Evolutionary conservation across 2,113 vertebrate species (phyloP), one percentile per base, ranked within the genome.

Genomic region (Poecile atricapillus): DNA sequence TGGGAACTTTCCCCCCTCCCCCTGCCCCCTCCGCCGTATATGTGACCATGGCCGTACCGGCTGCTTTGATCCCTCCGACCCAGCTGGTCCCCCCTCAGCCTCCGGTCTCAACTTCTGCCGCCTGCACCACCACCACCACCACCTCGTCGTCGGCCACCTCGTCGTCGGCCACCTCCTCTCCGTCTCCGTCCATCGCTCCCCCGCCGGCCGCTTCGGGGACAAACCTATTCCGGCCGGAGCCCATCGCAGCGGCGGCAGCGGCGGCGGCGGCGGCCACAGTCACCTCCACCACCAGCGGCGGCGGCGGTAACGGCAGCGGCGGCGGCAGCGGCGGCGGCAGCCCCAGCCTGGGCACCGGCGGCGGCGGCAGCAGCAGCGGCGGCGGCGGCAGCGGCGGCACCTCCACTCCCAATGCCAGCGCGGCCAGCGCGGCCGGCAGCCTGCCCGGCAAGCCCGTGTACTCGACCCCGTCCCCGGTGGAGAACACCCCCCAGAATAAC

Each of bases 401-500:
- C 7, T 97, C 97, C 71, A 86, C 98, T 91, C 98, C 98, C 82
- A 98, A 98, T 68, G 98, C 98, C 88, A 98, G 98, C 93, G 93
- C 94, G 41, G 92, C 94, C 4, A 86, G 96, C 95, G 98, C 98
- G 96, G 97, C 94, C 92, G 96, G 98, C 96, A 97, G 68, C 97
- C 97, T 98, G 92, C 98, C 98, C 83, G 96, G 98, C 97, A 99
- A 99, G 86, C 99, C 99, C 59, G 99, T 99, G 49, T 99, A 99
- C 98, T 99, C 99, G 95, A 99, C 99, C 94, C 99, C 99, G 95
- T 99, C 99, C 89, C 99, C 99, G 68, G 99, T 99, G 94, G 99
- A 99, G 95, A 99, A 99, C 98, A 99, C 99, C 94, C 99, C 99
- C 96, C 99, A 99, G 97, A 99, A 99, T 98, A 99, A 99, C 97